Evolutionary conservation across 2,797 vertebrate species (phyloP).

Genomic region (Microctenopoma stevenorrisi): DNA sequence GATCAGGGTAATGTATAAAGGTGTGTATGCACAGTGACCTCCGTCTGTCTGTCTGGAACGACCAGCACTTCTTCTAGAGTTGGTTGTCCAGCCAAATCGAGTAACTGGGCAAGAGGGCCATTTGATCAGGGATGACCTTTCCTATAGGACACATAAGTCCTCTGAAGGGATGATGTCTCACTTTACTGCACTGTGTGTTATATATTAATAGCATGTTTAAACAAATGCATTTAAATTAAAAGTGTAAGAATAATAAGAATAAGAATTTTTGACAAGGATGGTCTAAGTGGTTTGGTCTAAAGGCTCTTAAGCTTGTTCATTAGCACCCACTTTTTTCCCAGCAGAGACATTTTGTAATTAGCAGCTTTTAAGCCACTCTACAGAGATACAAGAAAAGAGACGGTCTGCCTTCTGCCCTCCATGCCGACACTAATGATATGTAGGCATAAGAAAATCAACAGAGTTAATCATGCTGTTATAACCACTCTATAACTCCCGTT

Average conservation of each 20-base stretch:
- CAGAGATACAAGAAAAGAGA: constrained; percentile 26
- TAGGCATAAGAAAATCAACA: constrained; percentile 45
- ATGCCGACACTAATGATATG: constrained; percentile 32
- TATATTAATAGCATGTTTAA: background rate
- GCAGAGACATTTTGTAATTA: constrained; percentile 41
- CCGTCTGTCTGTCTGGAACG: no score
- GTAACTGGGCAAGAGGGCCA: no score
- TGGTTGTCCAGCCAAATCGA: no score
- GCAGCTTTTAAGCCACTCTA: constrained; percentile 39
- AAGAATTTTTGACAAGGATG: constrained; percentile 8
- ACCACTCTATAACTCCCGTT: constrained; percentile 16
- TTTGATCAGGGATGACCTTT: no score
- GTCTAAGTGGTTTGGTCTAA: constrained; percentile 21
- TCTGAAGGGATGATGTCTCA: no score
- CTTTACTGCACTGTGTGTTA: background rate
- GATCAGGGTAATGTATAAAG: background rate
- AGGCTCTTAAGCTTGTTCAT: constrained; percentile 34
- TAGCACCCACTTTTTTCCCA: constrained; percentile 20
- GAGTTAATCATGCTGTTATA: constrained; percentile 31
- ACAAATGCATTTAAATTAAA: background rate
- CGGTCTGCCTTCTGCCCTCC: constrained; percentile 20
- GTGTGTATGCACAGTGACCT: no score
- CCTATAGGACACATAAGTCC: no score
- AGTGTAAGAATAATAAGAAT: background rate
- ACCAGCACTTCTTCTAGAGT: no score